Percentiles rank a stretch among this genome's conserved stretches.
phyloP scores from a whole-genome alignment of 1,140 invertebrate genomes.

The Sycophila sp. region DNA sequence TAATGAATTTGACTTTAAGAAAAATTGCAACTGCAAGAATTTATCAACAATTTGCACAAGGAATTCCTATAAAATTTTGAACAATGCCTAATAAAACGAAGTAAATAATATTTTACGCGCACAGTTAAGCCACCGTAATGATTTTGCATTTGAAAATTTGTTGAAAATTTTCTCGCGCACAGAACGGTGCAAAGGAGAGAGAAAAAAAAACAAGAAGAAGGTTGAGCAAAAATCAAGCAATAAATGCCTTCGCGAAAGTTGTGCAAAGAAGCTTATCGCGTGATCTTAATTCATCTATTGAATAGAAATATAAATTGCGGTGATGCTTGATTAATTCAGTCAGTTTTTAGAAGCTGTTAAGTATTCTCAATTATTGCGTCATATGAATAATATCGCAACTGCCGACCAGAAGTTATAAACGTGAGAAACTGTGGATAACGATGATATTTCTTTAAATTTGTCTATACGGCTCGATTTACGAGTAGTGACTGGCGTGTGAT shows the following conservation, averaged over 20 bases:
- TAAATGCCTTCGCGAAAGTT: constrained; percentile 13
- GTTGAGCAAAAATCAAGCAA: too few relatives aligned
- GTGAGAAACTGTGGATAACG: constrained; percentile 11
- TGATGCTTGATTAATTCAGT: constrained; percentile 23
- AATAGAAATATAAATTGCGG: constrained; percentile 25
- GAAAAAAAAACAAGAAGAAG: too few relatives aligned
- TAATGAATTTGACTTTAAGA: too few relatives aligned
- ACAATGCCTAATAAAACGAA: too few relatives aligned
- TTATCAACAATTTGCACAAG: too few relatives aligned
- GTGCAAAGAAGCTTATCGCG: constrained; percentile 1
- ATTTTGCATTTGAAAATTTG: too few relatives aligned
- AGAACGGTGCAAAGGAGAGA: too few relatives aligned
- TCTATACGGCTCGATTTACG: constrained; percentile 1
- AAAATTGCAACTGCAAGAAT: too few relatives aligned
- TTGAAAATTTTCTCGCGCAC: too few relatives aligned
- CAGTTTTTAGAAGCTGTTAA: constrained; percentile 14
- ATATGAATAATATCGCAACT: constrained; percentile 21
- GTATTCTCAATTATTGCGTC: constrained; percentile 24
- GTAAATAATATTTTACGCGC: too few relatives aligned
- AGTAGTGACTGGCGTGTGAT: constrained; percentile 3
- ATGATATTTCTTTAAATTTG: constrained; percentile 18
- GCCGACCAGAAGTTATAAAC: constrained; percentile 20
- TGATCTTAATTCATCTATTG: constrained; percentile 11
- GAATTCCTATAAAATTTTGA: too few relatives aligned
- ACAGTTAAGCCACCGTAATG: too few relatives aligned